Percentiles rank a stretch among this genome's conserved stretches.
Evolutionary conservation across 2,113 vertebrate species (phyloP).

Genomic region (Mesembrinibis cayennensis): DNA sequence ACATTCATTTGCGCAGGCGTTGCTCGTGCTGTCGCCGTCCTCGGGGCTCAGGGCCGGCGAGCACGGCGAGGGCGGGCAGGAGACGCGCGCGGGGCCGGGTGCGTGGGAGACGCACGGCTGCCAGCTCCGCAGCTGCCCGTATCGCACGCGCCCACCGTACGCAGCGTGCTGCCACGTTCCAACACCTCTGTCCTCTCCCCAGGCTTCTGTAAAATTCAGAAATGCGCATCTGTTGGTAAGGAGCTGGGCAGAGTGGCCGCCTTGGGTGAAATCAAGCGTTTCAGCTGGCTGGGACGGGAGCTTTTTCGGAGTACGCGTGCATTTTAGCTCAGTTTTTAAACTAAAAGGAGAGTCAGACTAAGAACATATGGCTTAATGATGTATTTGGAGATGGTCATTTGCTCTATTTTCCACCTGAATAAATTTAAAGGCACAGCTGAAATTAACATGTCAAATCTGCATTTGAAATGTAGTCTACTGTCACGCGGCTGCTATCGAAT

Average conservation of each 20-base stretch:
- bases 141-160: fast-evolving
- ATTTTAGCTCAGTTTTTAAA: background rate
- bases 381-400: background rate
- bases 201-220: too few species aligned
- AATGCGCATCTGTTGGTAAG: fast-evolving
- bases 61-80: background rate
- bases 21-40: fast-evolving
- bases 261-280: background rate
- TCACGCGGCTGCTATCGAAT: background rate
- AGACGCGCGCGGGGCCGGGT: background rate
- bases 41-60: fast-evolving
- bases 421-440: background rate
- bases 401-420: background rate
- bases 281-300: background rate
- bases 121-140: background rate
- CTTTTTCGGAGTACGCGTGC: fast-evolving
- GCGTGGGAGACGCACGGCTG: background rate
- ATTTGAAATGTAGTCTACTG: background rate
- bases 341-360: background rate
- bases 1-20: fast-evolving
- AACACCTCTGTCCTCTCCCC: background rate
- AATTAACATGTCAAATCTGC: background rate
- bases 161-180: fast-evolving
- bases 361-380: background rate
- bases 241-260: fast-evolving